These are phyloP conservation scores for Colletes gigas DNA, from an alignment of 1,140 invertebrate genomes.

Conservation along the genomic window DNA sequence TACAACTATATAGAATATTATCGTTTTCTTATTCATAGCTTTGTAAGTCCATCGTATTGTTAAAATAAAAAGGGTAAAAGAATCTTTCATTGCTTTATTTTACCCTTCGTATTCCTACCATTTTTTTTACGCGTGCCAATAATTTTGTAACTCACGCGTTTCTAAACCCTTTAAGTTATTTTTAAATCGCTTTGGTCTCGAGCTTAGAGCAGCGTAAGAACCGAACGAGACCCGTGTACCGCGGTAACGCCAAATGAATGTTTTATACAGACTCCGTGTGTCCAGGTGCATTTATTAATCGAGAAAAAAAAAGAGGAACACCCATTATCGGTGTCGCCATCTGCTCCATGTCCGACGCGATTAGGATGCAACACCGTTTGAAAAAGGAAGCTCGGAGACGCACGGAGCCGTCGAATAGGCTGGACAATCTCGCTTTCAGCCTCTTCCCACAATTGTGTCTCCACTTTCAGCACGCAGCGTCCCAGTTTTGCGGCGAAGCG, in stretches of 20 bases:
- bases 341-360: not conserved
- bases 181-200: no score
- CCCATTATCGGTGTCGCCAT: not conserved
- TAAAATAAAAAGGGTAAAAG: no score
- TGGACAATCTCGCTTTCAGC: conserved; percentile 39
- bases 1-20: no score
- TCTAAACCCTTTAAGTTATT: no score
- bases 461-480: conserved; percentile 49
- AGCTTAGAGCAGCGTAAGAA: not conserved
- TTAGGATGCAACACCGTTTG: not conserved
- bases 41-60: no score
- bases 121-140: no score
- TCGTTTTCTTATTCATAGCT: no score
- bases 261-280: conserved; percentile 2
- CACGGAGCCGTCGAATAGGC: not conserved
- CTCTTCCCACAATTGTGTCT: conserved; percentile 59
- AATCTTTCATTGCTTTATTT: no score
- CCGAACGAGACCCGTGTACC: not conserved
- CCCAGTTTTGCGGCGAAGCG: conserved; percentile 54
- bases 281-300: conserved; percentile 2
- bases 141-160: no score
- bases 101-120: no score
- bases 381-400: conserved; percentile 10
- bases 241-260: conserved; percentile 4
- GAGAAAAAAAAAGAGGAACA: not conserved